A percentile compares a stretch with the other conserved stretches of the same genome.
Conservation (phyloP, 1,140 invertebrate species). For the Apis florea region DNA sequence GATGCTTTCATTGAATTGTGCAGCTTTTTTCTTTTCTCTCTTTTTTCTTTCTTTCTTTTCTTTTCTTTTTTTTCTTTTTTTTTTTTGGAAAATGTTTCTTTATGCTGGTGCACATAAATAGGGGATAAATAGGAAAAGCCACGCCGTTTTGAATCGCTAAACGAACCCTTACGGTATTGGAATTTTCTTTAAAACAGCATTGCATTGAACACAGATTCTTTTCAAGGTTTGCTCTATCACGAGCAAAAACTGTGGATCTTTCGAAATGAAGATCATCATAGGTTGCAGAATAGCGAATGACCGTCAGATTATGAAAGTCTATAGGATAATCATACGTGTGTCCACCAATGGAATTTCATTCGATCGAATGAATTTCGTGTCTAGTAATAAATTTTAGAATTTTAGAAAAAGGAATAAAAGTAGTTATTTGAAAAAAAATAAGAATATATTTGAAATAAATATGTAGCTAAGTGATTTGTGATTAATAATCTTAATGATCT, state of each 20-base stretch:
- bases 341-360: background rate
- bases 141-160: slow-evolving; percentile 37
- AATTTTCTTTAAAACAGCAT: slow-evolving; percentile 35
- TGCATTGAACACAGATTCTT: slow-evolving; percentile 24
- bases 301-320: slow-evolving; percentile 1
- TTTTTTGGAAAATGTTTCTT: slow-evolving; percentile 9
- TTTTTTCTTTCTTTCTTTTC: too few species aligned
- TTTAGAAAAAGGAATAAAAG: too few species aligned
- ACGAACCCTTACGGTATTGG: slow-evolving; percentile 25
- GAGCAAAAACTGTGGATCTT: slow-evolving; percentile 1
- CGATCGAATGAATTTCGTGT: background rate
- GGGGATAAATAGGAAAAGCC: slow-evolving; percentile 25
- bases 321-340: background rate
- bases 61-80: background rate
- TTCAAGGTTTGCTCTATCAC: background rate
- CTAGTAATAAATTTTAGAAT: too few species aligned
- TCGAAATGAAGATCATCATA: background rate
- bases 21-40: background rate
- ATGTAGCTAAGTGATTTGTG: too few species aligned
- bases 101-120: background rate
- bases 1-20: slow-evolving; percentile 13
- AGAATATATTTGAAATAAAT: too few species aligned
- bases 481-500: too few species aligned
- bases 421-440: too few species aligned
- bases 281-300: background rate